Base-by-base conservation (phyloP, 2,797 vertebrate genomes). In the Thunnus albacares region DNA sequence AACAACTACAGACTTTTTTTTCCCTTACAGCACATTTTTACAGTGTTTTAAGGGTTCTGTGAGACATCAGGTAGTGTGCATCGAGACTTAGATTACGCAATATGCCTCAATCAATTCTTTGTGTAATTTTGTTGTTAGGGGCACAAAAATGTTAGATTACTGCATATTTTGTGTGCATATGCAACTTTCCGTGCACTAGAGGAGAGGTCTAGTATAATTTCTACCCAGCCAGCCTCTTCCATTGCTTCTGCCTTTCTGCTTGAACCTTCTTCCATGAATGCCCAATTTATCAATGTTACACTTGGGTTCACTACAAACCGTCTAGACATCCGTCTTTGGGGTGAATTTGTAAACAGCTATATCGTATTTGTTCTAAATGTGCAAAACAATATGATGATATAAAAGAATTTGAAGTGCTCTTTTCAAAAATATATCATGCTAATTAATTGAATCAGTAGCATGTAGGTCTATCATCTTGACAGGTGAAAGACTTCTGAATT, bases 221-320 rank as follows among this genome's bases (percentile, higher is more conserved):
- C 8, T 64, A 24, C 57, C 43, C 43, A 71, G 65, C 9, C 28
- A 41, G 18, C 24, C 47, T 73, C 26, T 41, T 61, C 2, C 52
- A 41, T 65, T 57, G 35, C 38, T 15, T 72, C 33, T 59, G 41
- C 15, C 66, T 51, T 63, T 63, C 52, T 75, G 53, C 60, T 80
- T 71, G 51, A 47, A 47, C 43, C 38, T 75, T 52, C 55, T 61
- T 70, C 57, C 38, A 65, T 73, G 45, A 83, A 83, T 57, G 62
- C 68, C 64, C 68, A 35, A 76, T 77, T 80, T 78, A 72, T 60
- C 47, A 75, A 62, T 75, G 63, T 59, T 35, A 80, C 75, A 69
- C 59, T 74, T 72, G 55, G 69, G 26, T 79, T 77, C 82, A 87
- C 78, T 62, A 51, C 45, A 75, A 80, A 69, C 28, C 18, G 69